A percentile compares a stretch with the other conserved stretches of the same genome.
Evolutionary conservation across 1,140 invertebrate genomes (phyloP).

Genomic region (Hyles euphorbiae): DNA sequence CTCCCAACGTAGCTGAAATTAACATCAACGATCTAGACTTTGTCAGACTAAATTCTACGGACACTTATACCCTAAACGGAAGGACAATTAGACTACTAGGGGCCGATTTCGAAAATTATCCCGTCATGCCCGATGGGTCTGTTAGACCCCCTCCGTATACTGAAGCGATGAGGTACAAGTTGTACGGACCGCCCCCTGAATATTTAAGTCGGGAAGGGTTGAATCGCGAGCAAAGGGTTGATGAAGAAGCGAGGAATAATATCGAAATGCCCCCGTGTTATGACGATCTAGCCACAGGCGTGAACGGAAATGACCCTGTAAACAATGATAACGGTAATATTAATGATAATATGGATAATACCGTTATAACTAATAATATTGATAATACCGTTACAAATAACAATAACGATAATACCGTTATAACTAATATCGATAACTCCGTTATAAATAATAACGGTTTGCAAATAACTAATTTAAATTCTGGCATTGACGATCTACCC

Average conservation of each 20-base stretch:
- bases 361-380: neutral
- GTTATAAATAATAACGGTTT: conserved; percentile 6
- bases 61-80: conserved; percentile 66
- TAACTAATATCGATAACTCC: neutral
- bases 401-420: conserved; percentile 20
- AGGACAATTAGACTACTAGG: conserved; percentile 60
- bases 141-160: conserved; percentile 75
- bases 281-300: conserved; percentile 40
- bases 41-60: conserved; percentile 42
- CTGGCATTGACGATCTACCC: conserved; percentile 6
- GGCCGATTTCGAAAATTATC: conserved; percentile 57
- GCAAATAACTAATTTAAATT: neutral
- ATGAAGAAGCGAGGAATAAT: conserved; percentile 48
- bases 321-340: conserved; percentile 4
- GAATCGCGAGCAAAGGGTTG: conserved; percentile 26
- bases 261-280: conserved; percentile 63
- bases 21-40: conserved; percentile 53
- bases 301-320: conserved; percentile 11
- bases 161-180: conserved; percentile 72
- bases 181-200: conserved; percentile 75
- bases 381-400: neutral
- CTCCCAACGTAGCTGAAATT: conserved; percentile 52
- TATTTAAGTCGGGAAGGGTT: conserved; percentile 74
- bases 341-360: neutral
- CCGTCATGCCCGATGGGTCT: conserved; percentile 48